Evolutionary conservation across 2,113 vertebrate species (phyloP).

Genomic region (Triplophysa siluroides): DNA sequence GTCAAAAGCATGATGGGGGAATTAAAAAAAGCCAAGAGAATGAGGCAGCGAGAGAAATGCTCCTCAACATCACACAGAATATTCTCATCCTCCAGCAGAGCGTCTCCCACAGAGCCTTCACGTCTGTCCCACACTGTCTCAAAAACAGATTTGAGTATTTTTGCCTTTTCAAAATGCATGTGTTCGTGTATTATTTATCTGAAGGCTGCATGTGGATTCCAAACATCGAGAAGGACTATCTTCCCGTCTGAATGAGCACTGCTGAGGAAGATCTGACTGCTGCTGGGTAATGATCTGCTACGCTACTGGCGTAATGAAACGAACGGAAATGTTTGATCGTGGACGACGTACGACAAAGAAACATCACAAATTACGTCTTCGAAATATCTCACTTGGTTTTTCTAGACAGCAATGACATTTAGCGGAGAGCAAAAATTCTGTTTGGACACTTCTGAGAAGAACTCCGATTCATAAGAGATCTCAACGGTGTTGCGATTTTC

Average conservation of each 20-base stretch:
- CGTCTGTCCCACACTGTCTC: not conserved
- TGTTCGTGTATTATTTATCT: constrained; percentile 45
- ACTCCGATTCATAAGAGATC: too few species aligned
- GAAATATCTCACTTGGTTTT: not conserved
- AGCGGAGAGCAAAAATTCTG: not conserved
- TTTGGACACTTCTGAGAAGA: too few species aligned
- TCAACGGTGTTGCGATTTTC: too few species aligned
- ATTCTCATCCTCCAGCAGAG: constrained; percentile 58
- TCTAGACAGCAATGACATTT: not conserved
- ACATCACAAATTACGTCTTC: not conserved
- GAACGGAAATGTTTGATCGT: constrained; percentile 7
- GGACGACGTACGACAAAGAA: not conserved
- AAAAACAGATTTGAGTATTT: constrained; percentile 47
- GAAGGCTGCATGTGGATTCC: constrained; percentile 39
- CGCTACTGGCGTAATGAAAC: constrained; percentile 9
- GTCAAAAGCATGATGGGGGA: constrained; percentile 64
- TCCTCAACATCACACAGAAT: constrained; percentile 59
- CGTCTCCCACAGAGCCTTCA: constrained; percentile 26
- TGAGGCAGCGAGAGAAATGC: constrained; percentile 25
- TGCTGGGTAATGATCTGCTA: constrained; percentile 14
- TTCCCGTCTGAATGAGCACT: constrained; percentile 21
- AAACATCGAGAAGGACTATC: constrained; percentile 37
- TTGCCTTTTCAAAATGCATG: constrained; percentile 48
- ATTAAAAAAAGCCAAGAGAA: constrained; percentile 31
- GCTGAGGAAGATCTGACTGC: too few species aligned